These are phyloP conservation scores for Vombatus ursinus DNA, from an alignment of 2,113 vertebrate genomes.

Conservation along the genomic window DNA sequence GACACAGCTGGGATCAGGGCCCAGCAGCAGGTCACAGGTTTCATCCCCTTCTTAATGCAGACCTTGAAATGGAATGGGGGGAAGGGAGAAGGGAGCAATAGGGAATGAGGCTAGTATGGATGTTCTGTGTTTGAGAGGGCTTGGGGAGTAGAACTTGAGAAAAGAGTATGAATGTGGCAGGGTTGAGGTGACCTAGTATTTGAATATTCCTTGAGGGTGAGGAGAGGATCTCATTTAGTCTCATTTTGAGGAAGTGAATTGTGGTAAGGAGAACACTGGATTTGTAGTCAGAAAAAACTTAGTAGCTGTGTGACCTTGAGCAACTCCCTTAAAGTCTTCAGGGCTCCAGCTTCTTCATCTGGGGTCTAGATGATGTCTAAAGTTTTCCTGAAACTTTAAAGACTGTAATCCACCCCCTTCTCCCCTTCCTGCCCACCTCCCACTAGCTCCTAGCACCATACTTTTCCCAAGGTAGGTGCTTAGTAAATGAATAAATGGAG, in stretches of 20 bases:
- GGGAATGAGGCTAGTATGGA: neutral
- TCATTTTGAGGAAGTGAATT: neutral
- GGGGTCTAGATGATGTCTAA: neutral
- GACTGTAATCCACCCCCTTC: neutral
- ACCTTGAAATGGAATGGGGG: neutral
- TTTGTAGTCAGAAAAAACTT: neutral
- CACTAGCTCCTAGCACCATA: neutral
- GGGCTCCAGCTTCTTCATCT: neutral
- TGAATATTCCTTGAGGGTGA: neutral
- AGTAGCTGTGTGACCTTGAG: neutral
- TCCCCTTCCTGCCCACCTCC: neutral
- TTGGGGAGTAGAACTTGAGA: neutral
- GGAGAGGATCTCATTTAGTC: neutral
- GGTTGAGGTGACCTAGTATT: neutral
- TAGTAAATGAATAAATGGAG: neutral
- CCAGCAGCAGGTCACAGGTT: neutral
- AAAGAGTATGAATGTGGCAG: neutral
- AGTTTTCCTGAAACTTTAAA: neutral
- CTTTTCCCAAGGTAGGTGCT: neutral
- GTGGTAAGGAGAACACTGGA: neutral
- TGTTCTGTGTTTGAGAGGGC: neutral
- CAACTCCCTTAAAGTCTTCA: neutral
- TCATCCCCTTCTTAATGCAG: neutral
- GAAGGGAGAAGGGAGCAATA: neutral
- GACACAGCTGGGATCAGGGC: neutral